Base-by-base conservation (phyloP, 2,888 invertebrate species). In the Amblyteles armatorius region DNA sequence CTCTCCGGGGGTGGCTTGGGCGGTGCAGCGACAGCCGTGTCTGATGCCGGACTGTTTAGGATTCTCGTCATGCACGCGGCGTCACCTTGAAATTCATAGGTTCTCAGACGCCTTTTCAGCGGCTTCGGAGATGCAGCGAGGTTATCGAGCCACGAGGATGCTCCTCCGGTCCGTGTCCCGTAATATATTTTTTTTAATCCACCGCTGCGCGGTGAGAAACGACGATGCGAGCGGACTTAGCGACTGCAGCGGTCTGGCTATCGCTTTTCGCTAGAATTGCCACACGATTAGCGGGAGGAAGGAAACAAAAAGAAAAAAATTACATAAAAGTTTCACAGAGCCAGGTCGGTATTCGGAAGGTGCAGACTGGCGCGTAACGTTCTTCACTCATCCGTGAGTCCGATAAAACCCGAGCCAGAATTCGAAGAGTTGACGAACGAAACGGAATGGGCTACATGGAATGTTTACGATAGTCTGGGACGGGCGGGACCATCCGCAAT, bases 81-180 rank as follows among this genome's bases (percentile, higher is more conserved):
- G 57, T 82, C 83, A 84, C 86, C 83, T 87, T 87, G 82, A 87
- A 86, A 88, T 88, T 87, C 88, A 88, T 88, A 81, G 86, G 83
- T 85, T 86, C 73, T 74, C 72, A 50, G 65, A 68, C 71, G 76
- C 48, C 69, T 81, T 68, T 44, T 48, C 44, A 68, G 73, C 73
- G 40, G 60, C 72, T 63, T 11, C 16, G 40, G 57, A 60, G 40
- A 29, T 79, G 44, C 76, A n/a, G 57, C 36, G 36, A 40, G 11
- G 26, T 48, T 48, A 63, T 50, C 36, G 48, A 74, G 76, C 71
- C 63, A 69, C 63, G 67, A 73, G 74, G 16, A 73, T 19, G 29
- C 63, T n/a, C 11, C 44, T n/a, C 11, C 26, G 19, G n/a, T 67
- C 55, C 63, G 60, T 71, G 44, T n/a, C 29, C 65, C 13, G 40